A percentile compares a stretch with the other conserved stretches of the same genome.
Evolutionary conservation across 2,113 vertebrate species (phyloP).

Genomic region (Stegastes partitus): DNA sequence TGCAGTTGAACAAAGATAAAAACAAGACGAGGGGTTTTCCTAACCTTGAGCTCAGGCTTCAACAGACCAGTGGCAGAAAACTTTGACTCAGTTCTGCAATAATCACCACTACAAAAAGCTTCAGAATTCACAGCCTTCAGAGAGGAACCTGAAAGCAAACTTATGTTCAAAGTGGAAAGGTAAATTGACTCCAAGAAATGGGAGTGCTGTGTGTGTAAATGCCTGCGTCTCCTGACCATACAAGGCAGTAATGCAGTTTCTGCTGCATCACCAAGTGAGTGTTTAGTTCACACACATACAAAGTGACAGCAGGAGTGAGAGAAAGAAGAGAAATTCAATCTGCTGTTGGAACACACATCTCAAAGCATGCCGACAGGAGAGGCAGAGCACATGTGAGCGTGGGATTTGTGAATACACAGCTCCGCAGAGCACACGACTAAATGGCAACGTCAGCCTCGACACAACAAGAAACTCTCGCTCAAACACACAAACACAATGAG

Average conservation of each 20-base stretch:
- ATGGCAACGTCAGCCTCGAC: slow-evolving; percentile 1
- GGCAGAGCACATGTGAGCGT: slow-evolving; percentile 8
- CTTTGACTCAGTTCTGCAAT: neutral
- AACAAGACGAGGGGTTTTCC: slow-evolving; percentile 41
- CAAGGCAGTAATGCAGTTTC: slow-evolving; percentile 52
- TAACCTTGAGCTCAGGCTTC: neutral
- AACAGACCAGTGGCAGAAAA: neutral
- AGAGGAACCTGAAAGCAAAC: slow-evolving; percentile 4
- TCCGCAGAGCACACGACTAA: neutral
- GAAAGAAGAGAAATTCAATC: slow-evolving; percentile 43
- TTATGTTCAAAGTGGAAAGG: neutral
- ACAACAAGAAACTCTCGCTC: neutral
- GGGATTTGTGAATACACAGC: slow-evolving; percentile 18
- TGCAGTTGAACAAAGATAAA: slow-evolving; percentile 4
- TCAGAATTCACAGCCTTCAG: neutral
- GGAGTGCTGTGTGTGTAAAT: neutral
- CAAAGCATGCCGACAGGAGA: slow-evolving; percentile 18
- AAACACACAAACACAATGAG: neutral
- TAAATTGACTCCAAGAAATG: neutral
- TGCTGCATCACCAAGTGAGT: slow-evolving; percentile 35
- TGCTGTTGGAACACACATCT: slow-evolving; percentile 10
- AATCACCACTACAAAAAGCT: neutral
- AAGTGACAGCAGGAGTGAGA: slow-evolving; percentile 3
- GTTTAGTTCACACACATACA: slow-evolving; percentile 24
- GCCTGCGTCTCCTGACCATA: slow-evolving; percentile 58